phyloP scores from a whole-genome alignment of 2,113 vertebrate genomes.

The Suricata suricatta region DNA sequence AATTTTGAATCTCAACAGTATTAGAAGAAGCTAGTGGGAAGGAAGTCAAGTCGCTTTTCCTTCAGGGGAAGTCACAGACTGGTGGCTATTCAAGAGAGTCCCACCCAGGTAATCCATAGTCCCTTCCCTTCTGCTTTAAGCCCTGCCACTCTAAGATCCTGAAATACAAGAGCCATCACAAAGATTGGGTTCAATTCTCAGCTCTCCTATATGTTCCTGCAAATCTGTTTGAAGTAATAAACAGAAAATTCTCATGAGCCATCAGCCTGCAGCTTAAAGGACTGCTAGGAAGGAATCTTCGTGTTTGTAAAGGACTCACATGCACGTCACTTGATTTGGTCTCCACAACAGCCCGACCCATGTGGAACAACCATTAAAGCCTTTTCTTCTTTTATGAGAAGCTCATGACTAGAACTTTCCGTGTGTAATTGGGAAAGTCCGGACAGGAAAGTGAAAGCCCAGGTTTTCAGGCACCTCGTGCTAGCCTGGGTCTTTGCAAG shows the following conservation, averaged over 20 bases:
- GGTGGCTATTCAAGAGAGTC: not conserved
- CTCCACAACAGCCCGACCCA: not conserved
- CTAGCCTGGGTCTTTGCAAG: not conserved
- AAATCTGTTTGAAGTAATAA: not conserved
- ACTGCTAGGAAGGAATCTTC: not conserved
- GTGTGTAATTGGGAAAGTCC: too few species aligned
- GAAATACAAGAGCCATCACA: not conserved
- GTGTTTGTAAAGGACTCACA: not conserved
- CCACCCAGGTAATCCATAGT: not conserved
- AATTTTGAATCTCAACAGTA: not conserved
- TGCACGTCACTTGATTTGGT: not conserved
- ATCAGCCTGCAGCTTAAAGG: not conserved
- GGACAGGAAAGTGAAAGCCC: too few species aligned
- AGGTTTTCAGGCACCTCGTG: not conserved
- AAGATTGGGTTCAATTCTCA: not conserved
- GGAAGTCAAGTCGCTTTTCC: not conserved
- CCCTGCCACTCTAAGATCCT: not conserved
- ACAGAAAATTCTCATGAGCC: not conserved
- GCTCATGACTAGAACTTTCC: not conserved
- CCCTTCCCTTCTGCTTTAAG: not conserved
- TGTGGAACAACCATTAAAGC: rapidly evolving
- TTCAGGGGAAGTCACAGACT: not conserved
- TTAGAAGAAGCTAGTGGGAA: not conserved
- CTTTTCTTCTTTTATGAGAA: not conserved
- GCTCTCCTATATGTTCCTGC: not conserved